phyloP scores from a whole-genome alignment of 2,797 vertebrate genomes.

The Podargus strigoides region DNA sequence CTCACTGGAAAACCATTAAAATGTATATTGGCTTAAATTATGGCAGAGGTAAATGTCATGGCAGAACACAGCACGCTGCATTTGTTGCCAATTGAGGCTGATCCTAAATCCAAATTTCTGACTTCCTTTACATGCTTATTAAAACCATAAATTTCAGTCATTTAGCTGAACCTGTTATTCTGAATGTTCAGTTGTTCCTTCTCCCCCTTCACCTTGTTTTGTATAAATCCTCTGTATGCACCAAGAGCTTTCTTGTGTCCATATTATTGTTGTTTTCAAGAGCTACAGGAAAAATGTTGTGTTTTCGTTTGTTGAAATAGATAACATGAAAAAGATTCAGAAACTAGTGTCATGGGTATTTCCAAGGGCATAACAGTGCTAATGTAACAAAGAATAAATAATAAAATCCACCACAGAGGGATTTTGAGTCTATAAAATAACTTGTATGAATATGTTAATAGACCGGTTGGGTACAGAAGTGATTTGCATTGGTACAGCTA shows the following conservation, averaged over 20 bases:
- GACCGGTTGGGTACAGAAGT: background rate
- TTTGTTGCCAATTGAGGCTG: background rate
- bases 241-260: background rate
- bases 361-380: constrained; percentile 31
- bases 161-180: background rate
- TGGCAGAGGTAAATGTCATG: background rate
- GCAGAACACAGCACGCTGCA: background rate
- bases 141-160: background rate
- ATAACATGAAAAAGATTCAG: background rate
- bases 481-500: constrained; percentile 13
- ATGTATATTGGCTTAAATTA: background rate
- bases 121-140: background rate
- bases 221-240: background rate
- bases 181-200: background rate
- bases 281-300: background rate
- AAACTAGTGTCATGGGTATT: background rate
- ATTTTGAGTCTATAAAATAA: constrained; percentile 34
- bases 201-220: background rate
- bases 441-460: constrained; percentile 47
- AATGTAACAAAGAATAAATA: constrained; percentile 42
- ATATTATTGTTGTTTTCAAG: background rate
- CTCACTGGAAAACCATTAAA: background rate
- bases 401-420: background rate
- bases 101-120: background rate
- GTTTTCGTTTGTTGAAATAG: background rate